Evolutionary conservation across 2,797 vertebrate species (phyloP), one percentile per base, ranked within the genome.

Genomic region (Urosaurus nigricauda): DNA sequence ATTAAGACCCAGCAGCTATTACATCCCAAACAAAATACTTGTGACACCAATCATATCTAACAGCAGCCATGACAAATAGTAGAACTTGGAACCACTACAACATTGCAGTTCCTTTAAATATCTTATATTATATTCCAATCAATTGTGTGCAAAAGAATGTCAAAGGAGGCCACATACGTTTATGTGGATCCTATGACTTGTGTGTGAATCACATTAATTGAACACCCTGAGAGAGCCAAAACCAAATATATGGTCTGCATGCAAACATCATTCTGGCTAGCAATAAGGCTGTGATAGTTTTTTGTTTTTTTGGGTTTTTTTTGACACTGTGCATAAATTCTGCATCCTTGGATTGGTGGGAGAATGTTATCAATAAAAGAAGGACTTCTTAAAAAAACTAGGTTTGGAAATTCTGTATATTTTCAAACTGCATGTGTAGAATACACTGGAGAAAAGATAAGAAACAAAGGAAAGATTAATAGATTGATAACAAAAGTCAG

Each of bases 281-380:
- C 87, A 78, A 73, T 63, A 47, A 93, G 88, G 85, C 92, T 93
- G 81, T 73, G 88, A 93, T 77, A 91, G 83, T 75, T 93, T 86
- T n/a, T n/a, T n/a, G n/a, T n/a, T n/a, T n/a, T n/a, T n/a, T n/a
- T n/a, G n/a, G n/a, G n/a, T n/a, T n/a, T n/a, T n/a, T n/a, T 90
- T 89, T 93, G 91, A 91, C 94, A 88, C 84, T 91, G 88, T 89
- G 73, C 77, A 71, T 89, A 89, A 89, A 80, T 80, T n/a, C 29
- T 83, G 87, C 75, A 87, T 87, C 51, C 47, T 37, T 88, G 84
- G 82, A 86, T 85, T 84, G 43, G 43, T 40, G 51, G 40, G 35
- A 40, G 43, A 81, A 85, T 77, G 37, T 51, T 17, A 56, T 71
- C 7, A 73, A 21, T 17, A 16, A 84, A 93, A 91, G 86, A 90